These are phyloP conservation scores for Melanostoma mellinum DNA, from an alignment of 2,888 invertebrate genomes.

Conservation along the genomic window DNA sequence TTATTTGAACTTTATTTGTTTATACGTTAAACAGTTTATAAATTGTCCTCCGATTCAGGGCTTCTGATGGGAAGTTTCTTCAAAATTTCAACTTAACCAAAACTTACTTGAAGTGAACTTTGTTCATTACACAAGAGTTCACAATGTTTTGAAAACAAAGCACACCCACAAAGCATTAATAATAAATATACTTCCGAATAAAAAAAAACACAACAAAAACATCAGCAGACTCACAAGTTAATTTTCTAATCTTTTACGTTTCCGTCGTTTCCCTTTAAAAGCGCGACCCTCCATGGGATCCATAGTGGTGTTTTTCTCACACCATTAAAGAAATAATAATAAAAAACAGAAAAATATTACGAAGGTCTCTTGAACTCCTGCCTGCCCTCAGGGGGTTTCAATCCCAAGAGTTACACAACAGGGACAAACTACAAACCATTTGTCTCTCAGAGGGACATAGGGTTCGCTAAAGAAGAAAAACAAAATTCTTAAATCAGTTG, in stretches of 20 bases:
- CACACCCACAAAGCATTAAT: too few species aligned
- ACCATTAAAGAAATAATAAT: not conserved
- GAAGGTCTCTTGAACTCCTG: conserved; percentile 9
- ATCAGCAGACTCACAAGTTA: not conserved
- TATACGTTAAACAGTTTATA: too few species aligned
- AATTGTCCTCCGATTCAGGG: too few species aligned
- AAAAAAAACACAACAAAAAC: too few species aligned
- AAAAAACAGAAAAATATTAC: not conserved
- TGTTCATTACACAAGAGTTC: too few species aligned
- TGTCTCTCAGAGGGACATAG: conserved; percentile 36
- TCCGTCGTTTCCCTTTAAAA: conserved; percentile 9
- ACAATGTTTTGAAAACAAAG: too few species aligned
- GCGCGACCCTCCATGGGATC: not conserved
- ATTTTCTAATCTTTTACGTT: conserved; percentile 32
- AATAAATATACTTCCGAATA: too few species aligned
- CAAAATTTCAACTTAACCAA: too few species aligned
- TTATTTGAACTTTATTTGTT: too few species aligned
- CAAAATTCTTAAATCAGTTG: conserved; percentile 49
- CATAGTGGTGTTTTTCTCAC: conserved; percentile 8
- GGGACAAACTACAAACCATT: conserved; percentile 50
- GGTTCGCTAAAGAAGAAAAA: conserved; percentile 27
- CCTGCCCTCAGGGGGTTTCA: conserved; percentile 9
- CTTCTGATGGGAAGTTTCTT: too few species aligned
- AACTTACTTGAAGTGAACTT: too few species aligned
- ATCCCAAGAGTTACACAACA: conserved; percentile 42